A percentile compares a stretch with the other conserved stretches of the same genome.
Conservation (phyloP, 2,113 vertebrate species). For the Alouatta palliata region DNA sequence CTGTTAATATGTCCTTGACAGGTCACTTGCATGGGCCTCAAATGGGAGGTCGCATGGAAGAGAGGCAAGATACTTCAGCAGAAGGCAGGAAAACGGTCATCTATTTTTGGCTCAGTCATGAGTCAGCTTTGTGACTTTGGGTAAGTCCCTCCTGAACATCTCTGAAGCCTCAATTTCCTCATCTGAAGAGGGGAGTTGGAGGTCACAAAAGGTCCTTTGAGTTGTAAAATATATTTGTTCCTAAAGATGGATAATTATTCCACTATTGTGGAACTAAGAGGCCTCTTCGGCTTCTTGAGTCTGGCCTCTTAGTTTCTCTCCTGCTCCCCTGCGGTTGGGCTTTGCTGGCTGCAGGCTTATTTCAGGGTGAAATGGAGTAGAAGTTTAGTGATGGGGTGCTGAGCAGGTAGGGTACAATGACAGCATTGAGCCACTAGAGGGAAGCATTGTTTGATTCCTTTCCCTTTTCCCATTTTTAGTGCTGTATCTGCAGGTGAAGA, state of each 20-base stretch:
- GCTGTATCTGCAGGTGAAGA: neutral
- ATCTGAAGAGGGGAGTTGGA: constrained; percentile 34
- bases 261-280: neutral
- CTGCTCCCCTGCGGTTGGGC: neutral
- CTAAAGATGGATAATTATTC: constrained; percentile 10
- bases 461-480: neutral
- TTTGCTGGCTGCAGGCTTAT: neutral
- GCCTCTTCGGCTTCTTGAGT: neutral
- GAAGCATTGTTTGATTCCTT: constrained; percentile 39
- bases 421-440: constrained; percentile 44
- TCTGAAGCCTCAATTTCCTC: constrained; percentile 61
- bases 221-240: neutral
- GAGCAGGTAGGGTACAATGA: neutral
- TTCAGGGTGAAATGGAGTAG: neutral
- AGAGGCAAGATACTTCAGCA: constrained; percentile 39
- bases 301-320: neutral
- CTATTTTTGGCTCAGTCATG: constrained; percentile 67
- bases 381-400: neutral
- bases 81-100: constrained; percentile 32
- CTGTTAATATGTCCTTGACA: constrained; percentile 45
- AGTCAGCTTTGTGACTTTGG: constrained; percentile 72
- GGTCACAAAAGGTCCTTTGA: constrained; percentile 26
- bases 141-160: neutral
- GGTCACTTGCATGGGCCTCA: neutral
- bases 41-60: neutral